These are phyloP conservation scores for Odontocolon sp. DNA, from an alignment of 2,888 invertebrate species.

Conservation along the genomic window DNA sequence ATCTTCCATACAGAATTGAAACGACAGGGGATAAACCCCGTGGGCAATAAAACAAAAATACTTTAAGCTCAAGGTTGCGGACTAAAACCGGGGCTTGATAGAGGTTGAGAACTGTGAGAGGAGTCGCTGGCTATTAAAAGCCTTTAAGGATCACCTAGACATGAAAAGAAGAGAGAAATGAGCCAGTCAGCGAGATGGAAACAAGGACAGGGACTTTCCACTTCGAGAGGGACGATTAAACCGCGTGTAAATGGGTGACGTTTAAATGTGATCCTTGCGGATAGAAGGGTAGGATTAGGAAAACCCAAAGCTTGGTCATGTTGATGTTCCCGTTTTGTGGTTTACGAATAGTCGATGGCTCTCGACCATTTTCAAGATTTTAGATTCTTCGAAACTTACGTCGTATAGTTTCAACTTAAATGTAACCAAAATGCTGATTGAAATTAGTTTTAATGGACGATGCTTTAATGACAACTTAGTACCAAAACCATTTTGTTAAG, in stretches of 20 bases:
- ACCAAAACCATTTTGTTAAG: too few relatives aligned
- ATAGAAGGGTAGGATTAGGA: conserved; percentile 1
- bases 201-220: background rate
- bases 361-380: too few relatives aligned
- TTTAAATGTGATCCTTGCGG: conserved; percentile 15
- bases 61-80: background rate
- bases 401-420: too few relatives aligned
- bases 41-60: background rate
- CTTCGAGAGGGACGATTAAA: conserved; percentile 15
- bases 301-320: background rate
- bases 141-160: background rate
- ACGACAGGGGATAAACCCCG: background rate
- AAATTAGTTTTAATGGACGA: too few relatives aligned
- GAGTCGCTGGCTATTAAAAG: background rate
- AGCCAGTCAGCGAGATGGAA: background rate
- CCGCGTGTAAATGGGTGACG: conserved; percentile 27
- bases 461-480: too few relatives aligned
- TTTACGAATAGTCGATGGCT: background rate
- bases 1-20: background rate
- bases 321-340: background rate
- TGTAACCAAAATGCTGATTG: too few relatives aligned
- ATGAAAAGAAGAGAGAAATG: background rate
- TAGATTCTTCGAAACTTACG: too few relatives aligned
- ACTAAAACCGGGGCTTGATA: background rate
- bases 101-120: background rate